Conservation (phyloP, 2,113 vertebrate species). For the Malurus alboscapulatus region DNA sequence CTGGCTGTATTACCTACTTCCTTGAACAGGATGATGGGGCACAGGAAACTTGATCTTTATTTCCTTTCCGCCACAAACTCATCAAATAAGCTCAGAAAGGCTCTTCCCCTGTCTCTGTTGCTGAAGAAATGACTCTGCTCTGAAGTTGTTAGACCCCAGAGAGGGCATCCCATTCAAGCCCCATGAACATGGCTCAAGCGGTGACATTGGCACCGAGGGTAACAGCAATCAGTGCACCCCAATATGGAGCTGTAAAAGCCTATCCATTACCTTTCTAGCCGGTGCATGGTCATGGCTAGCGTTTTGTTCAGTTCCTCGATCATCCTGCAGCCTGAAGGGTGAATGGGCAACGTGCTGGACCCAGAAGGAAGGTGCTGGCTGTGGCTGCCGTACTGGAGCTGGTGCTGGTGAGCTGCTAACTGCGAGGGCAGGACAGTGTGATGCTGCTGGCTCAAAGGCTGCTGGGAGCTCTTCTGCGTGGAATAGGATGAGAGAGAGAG, state of each 20-base stretch:
- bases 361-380: slow-evolving; percentile 75
- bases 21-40: neutral
- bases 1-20: neutral
- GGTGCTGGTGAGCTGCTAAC: slow-evolving; percentile 83
- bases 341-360: slow-evolving; percentile 82
- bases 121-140: neutral
- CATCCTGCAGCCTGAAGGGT: slow-evolving; percentile 89
- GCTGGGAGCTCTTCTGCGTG: slow-evolving; percentile 82
- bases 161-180: neutral
- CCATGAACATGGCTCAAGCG: neutral
- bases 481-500: slow-evolving; percentile 80
- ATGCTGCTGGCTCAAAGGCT: slow-evolving; percentile 78
- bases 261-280: slow-evolving; percentile 89
- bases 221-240: neutral
- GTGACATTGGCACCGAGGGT: neutral
- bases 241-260: neutral
- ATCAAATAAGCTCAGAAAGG: neutral
- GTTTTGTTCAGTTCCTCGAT: slow-evolving; percentile 98
- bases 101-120: neutral
- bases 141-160: neutral
- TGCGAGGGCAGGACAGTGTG: slow-evolving; percentile 88
- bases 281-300: slow-evolving; percentile 93
- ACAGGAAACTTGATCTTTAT: neutral
- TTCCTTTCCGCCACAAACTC: neutral
- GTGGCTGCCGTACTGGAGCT: slow-evolving; percentile 89